Percentiles rank a stretch among this genome's conserved stretches.
phyloP scores from a whole-genome alignment of 1,140 invertebrate genomes.

The Lamellibrachia luymesi region DNA sequence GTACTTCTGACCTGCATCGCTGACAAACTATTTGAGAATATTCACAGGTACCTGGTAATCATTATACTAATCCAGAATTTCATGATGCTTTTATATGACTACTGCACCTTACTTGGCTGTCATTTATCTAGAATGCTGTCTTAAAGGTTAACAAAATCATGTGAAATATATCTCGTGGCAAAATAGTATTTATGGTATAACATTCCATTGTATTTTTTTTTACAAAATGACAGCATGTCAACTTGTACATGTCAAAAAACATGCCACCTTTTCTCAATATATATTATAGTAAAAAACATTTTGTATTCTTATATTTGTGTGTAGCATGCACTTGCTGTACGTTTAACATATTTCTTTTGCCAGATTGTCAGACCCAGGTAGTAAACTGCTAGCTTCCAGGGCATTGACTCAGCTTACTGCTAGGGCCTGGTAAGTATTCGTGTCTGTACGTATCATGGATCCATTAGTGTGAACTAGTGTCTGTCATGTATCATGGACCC shows the following conservation, averaged over 20 bases:
- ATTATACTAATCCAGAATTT: neutral
- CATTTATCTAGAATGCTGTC: neutral
- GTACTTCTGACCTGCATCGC: neutral
- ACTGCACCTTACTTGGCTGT: neutral
- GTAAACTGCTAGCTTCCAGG: neutral
- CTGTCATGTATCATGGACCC: too few species aligned
- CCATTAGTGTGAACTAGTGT: too few species aligned
- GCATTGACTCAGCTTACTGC: neutral
- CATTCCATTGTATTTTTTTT: too few species aligned
- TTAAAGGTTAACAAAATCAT: neutral
- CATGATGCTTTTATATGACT: neutral
- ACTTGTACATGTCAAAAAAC: too few species aligned
- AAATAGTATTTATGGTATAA: neutral
- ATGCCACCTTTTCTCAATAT: too few species aligned
- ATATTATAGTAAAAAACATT: too few species aligned
- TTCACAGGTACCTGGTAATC: neutral
- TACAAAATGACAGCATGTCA: too few species aligned
- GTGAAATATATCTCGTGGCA: neutral
- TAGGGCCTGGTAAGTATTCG: neutral
- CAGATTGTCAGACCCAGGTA: neutral
- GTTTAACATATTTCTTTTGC: neutral
- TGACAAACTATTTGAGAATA: neutral
- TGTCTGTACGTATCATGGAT: neutral
- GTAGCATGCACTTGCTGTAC: neutral
- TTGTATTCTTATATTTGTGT: too few species aligned